phyloP scores from a whole-genome alignment of 1,140 invertebrate genomes.

The Cataglyphis hispanica region DNA sequence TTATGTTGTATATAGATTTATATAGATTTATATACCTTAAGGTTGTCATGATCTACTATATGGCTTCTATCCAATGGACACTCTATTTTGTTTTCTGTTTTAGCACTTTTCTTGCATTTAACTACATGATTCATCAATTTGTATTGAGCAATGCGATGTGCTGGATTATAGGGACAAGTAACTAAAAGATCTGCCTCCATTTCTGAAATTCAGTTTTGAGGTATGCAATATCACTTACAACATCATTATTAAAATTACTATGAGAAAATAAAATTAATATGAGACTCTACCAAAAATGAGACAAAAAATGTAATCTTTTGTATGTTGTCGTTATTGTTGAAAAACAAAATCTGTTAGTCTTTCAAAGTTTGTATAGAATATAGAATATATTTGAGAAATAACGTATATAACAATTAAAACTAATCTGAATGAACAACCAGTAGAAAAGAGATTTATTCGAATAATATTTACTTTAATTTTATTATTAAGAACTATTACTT shows the following conservation, averaged over 20 bases:
- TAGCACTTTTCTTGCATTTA: conserved; percentile 44
- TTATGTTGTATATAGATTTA: background rate
- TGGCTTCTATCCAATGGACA: conserved; percentile 39
- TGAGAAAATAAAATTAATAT: background rate
- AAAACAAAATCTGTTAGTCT: too few species aligned
- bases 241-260: too few species aligned
- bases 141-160: conserved; percentile 37
- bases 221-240: background rate
- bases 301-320: too few species aligned
- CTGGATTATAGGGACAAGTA: conserved; percentile 44
- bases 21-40: conserved; percentile 13
- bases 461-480: background rate
- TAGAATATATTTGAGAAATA: too few species aligned
- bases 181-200: background rate
- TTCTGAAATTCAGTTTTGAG: background rate
- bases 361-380: too few species aligned
- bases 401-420: too few species aligned
- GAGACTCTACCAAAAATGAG: background rate
- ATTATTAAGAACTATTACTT: background rate
- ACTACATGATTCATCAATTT: conserved; percentile 22
- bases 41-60: background rate
- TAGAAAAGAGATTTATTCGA: background rate
- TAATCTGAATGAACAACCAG: background rate
- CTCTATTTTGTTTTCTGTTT: background rate
- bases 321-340: too few species aligned